Evolutionary conservation across 2,888 invertebrate species (phyloP), one percentile per base, ranked within the genome.

Genomic region (Trachelus tabidus): DNA sequence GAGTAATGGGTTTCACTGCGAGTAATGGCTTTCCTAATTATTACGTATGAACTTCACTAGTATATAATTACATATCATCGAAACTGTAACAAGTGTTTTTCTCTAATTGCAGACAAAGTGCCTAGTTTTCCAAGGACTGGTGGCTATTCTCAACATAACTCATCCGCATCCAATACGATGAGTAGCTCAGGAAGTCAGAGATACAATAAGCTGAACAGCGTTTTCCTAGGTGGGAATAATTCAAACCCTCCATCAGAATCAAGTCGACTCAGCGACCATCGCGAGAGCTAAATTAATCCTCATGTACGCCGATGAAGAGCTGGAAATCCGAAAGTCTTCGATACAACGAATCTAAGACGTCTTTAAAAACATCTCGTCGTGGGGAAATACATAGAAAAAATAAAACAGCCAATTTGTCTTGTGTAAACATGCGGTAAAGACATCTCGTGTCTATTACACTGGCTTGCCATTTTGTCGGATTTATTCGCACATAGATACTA

Each of bases 171-270:
- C 73, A 91, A 91, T 79, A 91, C 91, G 37, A 89, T 91, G 87
- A 89, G 90, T 81, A 91, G 90, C 81, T 90, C 91, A 23, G 88
- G 89, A 75, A 91, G 90, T 79, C 91, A 91, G 81, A 87, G 90
- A 84, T 91, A 91, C 84, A 91, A 91, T 81, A 91, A 91, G 79
- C 84, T 90, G 79, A 91, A 89, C 84, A 90, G 88, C 76, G 85
- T 90, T 74, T 90, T 91, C 78, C 83, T 87, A 79, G 85, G 84
- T 35, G 85, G 85, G 34, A 87, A 85, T 79, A 90, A 88, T 81
- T 85, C 87, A 68, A 88, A 84, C 68, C 83, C 82, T 37, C 79
- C 88, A 33, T 82, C 88, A 73, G 91, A 91, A 77, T 85, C 89
- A 68, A 88, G 85, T 82, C 88, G 89, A 73, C 82, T 90, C 77